A percentile compares a stretch with the other conserved stretches of the same genome.
phyloP scores from a whole-genome alignment of 2,797 vertebrate genomes.

The Alectoris magna region DNA sequence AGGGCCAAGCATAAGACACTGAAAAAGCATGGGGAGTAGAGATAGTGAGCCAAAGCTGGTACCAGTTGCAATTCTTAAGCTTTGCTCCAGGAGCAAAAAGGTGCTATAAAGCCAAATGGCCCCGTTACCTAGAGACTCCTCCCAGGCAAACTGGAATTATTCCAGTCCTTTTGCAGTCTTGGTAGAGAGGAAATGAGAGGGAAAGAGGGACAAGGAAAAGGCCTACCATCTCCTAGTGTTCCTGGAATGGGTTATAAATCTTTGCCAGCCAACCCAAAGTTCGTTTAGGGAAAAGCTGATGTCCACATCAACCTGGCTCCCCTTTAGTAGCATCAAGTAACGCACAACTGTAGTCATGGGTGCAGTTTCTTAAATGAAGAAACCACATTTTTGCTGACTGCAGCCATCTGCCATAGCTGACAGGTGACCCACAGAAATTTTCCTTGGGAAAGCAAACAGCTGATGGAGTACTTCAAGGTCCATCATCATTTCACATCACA shows the following conservation, averaged over 20 bases:
- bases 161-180: not conserved
- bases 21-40: conserved; percentile 15
- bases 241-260: not conserved
- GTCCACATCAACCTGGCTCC: not conserved
- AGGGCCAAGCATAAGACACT: conserved; percentile 48
- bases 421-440: not conserved
- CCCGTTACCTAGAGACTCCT: not conserved
- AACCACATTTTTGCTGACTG: not conserved
- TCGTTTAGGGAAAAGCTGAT: not conserved
- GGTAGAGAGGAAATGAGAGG: not conserved
- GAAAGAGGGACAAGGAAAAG: not conserved
- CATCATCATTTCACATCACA: not conserved
- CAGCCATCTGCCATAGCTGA: not conserved
- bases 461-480: conserved; percentile 1
- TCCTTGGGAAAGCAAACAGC: not conserved
- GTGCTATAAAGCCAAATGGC: not conserved
- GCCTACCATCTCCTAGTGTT: not conserved
- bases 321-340: not conserved
- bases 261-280: not conserved
- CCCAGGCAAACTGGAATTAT: not conserved
- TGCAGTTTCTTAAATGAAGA: not conserved
- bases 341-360: accelerated
- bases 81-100: not conserved
- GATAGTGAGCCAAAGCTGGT: conserved; percentile 35
- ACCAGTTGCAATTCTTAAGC: not conserved